These are phyloP conservation scores for Macropis europaea DNA, from an alignment of 2,888 invertebrate species.

Conservation along the genomic window DNA sequence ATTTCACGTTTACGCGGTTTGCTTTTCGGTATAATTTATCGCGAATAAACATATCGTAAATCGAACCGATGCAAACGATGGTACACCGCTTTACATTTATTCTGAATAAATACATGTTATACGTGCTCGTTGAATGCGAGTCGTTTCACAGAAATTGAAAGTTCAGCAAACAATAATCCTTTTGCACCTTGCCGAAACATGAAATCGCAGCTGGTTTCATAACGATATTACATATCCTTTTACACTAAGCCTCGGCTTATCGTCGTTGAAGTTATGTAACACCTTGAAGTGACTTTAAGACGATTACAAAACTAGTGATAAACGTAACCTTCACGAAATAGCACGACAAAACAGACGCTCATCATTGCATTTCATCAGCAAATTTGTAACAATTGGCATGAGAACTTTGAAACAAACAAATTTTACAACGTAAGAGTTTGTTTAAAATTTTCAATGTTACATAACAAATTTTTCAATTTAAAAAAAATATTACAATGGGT, in stretches of 20 bases:
- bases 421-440: no score
- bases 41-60: not conserved
- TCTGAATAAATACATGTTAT: not conserved
- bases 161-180: not conserved
- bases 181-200: not conserved
- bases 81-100: not conserved
- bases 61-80: not conserved
- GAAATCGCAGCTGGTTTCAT: slow-evolving; percentile 8
- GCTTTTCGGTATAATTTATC: no score
- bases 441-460: no score
- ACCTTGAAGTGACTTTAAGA: slow-evolving; percentile 14
- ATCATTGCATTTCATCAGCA: not conserved
- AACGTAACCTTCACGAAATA: not conserved
- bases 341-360: slow-evolving; percentile 1
- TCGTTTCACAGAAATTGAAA: slow-evolving; percentile 1
- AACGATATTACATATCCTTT: slow-evolving; percentile 4
- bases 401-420: not conserved
- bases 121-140: no score
- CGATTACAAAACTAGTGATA: slow-evolving; percentile 22
- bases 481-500: no score
- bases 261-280: slow-evolving; percentile 8
- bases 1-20: no score
- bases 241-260: not conserved
- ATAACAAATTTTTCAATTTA: no score
- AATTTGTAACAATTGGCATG: not conserved